Evolutionary conservation across 2,113 vertebrate species (phyloP), one percentile per base, ranked within the genome.

Genomic region (Cynoglossus semilaevis): DNA sequence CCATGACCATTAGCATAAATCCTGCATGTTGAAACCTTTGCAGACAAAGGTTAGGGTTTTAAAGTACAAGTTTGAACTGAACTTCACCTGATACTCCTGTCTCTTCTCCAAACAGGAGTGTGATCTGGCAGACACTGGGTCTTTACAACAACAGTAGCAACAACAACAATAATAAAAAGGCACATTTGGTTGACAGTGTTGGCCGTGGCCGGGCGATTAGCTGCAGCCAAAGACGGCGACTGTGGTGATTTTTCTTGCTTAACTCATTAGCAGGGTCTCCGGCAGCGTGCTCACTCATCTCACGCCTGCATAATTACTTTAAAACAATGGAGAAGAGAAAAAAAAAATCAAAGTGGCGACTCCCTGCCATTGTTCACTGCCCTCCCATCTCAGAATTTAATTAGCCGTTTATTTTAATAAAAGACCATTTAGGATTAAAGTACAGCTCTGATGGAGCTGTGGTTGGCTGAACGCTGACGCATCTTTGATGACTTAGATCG

Each of bases 181-280:
- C 71, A 79, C 63, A 79, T 82, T 77, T 68, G 87, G 84, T 82
- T 87, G 89, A 90, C 86, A 88, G 85, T 76, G 75, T 82, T 88
- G 74, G 80, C 67, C 67, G 77, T 84, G 83, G 81, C 81, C 86
- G 83, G 70, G 78, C 91, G 91, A 91, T 92, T 91, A 92, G 81
- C 90, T 83, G 77, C 90, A 89, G 90, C 88, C 90, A 90, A 71
- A 58, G 70, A 84, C 76, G 85, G 74, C 82, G 85, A 90, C 85
- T 86, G 88, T 82, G 87, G 89, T 84, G 84, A 91, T 91, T 90
- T 88, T 89, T 91, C 90, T 89, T 91, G 88, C 86, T 91, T 91
- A 91, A 91, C 87, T 91, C 88, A 89, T 90, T 91, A 90, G 85
- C 86, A 74, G 67, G 83, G 89, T 90, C 85, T 88, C 83, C 64